Evolutionary conservation across 1,140 invertebrate genomes (phyloP), one percentile per base, ranked within the genome.

Genomic region (Pinna nobilis): DNA sequence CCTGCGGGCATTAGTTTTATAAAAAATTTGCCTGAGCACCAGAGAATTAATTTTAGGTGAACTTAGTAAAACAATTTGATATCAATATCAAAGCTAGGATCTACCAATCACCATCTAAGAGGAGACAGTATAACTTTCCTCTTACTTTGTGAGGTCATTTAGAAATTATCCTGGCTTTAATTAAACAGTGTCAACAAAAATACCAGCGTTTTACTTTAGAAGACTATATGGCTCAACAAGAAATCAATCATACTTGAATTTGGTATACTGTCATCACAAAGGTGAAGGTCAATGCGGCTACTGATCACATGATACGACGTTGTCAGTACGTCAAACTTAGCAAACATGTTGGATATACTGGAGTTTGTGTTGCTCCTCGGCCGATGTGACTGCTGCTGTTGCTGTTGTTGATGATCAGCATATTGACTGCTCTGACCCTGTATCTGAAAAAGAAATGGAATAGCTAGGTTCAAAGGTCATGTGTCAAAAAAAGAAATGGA

Each of bases 221-320:
- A n/a, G n/a, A n/a, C n/a, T n/a, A n/a, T n/a, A n/a, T n/a, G n/a
- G n/a, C n/a, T n/a, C n/a, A n/a, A n/a, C n/a, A n/a, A n/a, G n/a
- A n/a, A n/a, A n/a, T n/a, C n/a, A n/a, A n/a, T n/a, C 55, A 59
- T 75, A 87, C 84, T 82, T 64, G 78, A 77, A 61, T 76, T 79
- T 33, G 77, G 74, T 25, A 75, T 78, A 37, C 76, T 82, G 64
- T 99, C 98, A 90, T 99, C 98, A 88, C 96, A 99, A 39, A 99
- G 92, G 91, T 99, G 98, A 49, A 99, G 91, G 90, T 99, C 96
- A 83, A 99, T 96, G 83, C 95, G 93, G 61, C 96, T 94, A 72
- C 95, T 96, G 68, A 97, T 92, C 85, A 99, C 93, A 90, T 99
- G 98, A 91, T 98, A 98, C 0, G 97, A 99, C 0, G 98, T 99